phyloP scores from a whole-genome alignment of 2,797 vertebrate genomes.

The Coranthus polyacanthus region DNA sequence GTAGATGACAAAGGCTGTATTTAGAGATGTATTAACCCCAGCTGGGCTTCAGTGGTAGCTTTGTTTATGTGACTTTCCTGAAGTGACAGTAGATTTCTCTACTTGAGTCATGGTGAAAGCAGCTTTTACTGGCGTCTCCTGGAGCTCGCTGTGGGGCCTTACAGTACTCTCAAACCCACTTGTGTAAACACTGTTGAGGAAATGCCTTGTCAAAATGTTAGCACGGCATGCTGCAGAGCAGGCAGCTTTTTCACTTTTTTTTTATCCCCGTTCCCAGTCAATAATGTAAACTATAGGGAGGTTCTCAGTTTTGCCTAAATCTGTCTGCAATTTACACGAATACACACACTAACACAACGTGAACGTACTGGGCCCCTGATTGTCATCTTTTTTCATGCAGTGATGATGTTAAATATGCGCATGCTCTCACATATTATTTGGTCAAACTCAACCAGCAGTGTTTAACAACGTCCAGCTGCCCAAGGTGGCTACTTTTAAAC shows the following conservation, averaged over 20 bases:
- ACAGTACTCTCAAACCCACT: conserved; percentile 28
- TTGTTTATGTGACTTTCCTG: conserved; percentile 20
- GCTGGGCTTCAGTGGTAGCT: conserved; percentile 12
- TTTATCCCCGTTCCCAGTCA: conserved; percentile 29
- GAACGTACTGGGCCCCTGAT: conserved; percentile 6
- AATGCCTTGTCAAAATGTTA: conserved; percentile 73
- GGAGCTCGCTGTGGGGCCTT: conserved; percentile 25
- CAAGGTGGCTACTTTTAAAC: background rate
- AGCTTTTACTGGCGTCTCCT: conserved; percentile 29
- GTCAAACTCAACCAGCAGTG: conserved; percentile 1
- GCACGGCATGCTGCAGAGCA: conserved; percentile 35
- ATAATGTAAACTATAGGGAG: too few relatives aligned
- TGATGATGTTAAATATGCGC: conserved; percentile 16
- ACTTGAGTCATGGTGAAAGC: conserved; percentile 36
- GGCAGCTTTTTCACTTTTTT: conserved; percentile 29
- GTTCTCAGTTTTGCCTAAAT: conserved; percentile 28
- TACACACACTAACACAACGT: background rate
- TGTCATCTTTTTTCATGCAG: conserved; percentile 10
- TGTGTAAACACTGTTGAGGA: conserved; percentile 64
- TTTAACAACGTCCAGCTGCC: conserved; percentile 34
- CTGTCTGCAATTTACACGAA: conserved; percentile 21
- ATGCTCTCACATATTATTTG: background rate
- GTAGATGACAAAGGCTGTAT: conserved; percentile 25
- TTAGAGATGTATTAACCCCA: conserved; percentile 31
- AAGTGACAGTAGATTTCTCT: conserved; percentile 14